Percentiles rank a stretch among this genome's conserved stretches.
Conservation (phyloP, 2,888 invertebrate genomes). For the Cerceris rybyensis region DNA sequence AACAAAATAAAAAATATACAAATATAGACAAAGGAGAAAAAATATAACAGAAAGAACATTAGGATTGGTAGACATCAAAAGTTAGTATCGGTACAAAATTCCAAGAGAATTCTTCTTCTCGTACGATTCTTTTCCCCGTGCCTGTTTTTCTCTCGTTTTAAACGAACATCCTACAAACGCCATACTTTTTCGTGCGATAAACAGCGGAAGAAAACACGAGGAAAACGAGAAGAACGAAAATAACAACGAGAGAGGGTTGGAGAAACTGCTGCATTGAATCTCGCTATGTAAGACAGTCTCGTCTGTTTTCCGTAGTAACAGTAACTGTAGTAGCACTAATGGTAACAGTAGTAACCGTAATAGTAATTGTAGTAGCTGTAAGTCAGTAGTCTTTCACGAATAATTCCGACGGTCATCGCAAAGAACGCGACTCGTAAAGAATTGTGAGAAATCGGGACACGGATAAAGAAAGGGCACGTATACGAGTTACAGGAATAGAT, state of each 20-base stretch:
- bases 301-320: constrained; percentile 33
- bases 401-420: constrained; percentile 29
- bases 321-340: constrained; percentile 25
- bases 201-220: constrained; percentile 1
- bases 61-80: neutral
- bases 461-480: constrained; percentile 1
- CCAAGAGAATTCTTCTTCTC: neutral
- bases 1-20: neutral
- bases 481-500: constrained; percentile 76
- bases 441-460: neutral
- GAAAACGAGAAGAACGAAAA: neutral
- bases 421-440: constrained; percentile 6
- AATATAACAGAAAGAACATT: neutral
- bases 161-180: constrained; percentile 23
- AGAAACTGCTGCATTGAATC: constrained; percentile 56
- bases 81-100: neutral
- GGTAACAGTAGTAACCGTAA: constrained; percentile 3
- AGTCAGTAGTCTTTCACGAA: constrained; percentile 45
- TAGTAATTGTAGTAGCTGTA: constrained; percentile 5
- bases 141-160: constrained; percentile 6
- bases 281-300: constrained; percentile 46
- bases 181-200: constrained; percentile 13
- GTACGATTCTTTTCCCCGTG: neutral
- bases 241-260: neutral
- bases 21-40: neutral